A percentile compares a stretch with the other conserved stretches of the same genome.
These are phyloP conservation scores for Suncus etruscus DNA, from an alignment of 2,113 vertebrate species.

Conservation along the genomic window DNA sequence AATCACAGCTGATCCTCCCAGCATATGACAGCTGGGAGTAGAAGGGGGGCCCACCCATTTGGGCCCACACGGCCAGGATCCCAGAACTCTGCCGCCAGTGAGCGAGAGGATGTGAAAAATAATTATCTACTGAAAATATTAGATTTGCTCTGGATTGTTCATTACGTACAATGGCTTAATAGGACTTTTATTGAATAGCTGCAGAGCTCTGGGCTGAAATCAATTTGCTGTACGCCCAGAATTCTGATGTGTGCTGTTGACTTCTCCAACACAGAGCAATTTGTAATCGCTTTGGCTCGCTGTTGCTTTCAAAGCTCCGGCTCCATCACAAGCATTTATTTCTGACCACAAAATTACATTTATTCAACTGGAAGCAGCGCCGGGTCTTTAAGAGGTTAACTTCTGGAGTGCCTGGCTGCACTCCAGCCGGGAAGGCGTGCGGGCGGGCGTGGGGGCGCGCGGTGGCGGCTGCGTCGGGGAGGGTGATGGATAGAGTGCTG, in stretches of 20 bases:
- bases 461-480: constrained; percentile 64
- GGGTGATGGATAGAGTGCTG: constrained; percentile 92
- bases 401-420: constrained; percentile 88
- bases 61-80: not conserved
- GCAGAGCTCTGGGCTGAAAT: constrained; percentile 81
- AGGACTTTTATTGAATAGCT: constrained; percentile 82
- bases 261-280: constrained; percentile 86
- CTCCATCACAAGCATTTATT: constrained; percentile 88
- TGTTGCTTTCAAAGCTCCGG: constrained; percentile 87
- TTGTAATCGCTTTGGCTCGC: constrained; percentile 86
- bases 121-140: constrained; percentile 81
- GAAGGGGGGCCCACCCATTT: fast-evolving
- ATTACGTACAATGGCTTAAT: constrained; percentile 75
- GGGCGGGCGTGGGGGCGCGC: constrained; percentile 81
- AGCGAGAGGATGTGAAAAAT: constrained; percentile 67
- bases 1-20: not conserved
- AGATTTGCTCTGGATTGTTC: constrained; percentile 82
- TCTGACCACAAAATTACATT: constrained; percentile 90
- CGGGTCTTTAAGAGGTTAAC: constrained; percentile 92
- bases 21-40: not conserved
- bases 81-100: constrained; percentile 31
- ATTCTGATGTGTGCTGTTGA: constrained; percentile 86
- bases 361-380: constrained; percentile 89
- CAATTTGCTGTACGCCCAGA: constrained; percentile 70
- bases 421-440: constrained; percentile 86